Evolutionary conservation across 1,140 invertebrate genomes (phyloP).

Genomic region (Chionoecetes opilio): DNA sequence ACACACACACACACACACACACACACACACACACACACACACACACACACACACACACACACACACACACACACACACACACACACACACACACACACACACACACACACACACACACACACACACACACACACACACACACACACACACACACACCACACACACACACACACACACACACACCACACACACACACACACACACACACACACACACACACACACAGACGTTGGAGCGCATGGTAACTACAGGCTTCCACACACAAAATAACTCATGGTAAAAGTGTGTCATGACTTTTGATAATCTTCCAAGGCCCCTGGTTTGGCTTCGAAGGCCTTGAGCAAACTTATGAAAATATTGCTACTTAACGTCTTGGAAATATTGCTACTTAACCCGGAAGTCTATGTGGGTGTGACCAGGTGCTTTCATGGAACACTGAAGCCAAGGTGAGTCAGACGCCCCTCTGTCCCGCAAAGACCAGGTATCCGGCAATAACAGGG

Average conservation of each 20-base stretch:
- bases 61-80: too few species aligned
- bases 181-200: neutral
- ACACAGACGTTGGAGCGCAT: too few species aligned
- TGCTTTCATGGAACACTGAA: neutral
- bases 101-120: too few species aligned
- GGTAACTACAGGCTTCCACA: too few species aligned
- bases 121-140: too few species aligned
- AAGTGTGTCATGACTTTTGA: neutral
- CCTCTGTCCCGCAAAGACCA: neutral
- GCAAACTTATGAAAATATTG: neutral
- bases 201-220: too few species aligned
- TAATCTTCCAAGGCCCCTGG: neutral
- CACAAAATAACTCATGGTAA: neutral
- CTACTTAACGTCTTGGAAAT: neutral
- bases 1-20: conserved; percentile 23
- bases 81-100: too few species aligned
- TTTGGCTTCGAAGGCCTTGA: neutral
- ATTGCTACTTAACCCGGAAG: neutral
- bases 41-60: neutral
- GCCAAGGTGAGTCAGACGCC: neutral
- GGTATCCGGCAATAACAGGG: neutral
- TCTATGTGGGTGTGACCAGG: neutral
- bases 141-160: too few species aligned
- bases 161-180: too few species aligned
- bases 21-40: conserved; percentile 15